These are phyloP conservation scores for Chaetodon trifascialis DNA, from an alignment of 2,113 vertebrate genomes.

Conservation along the genomic window DNA sequence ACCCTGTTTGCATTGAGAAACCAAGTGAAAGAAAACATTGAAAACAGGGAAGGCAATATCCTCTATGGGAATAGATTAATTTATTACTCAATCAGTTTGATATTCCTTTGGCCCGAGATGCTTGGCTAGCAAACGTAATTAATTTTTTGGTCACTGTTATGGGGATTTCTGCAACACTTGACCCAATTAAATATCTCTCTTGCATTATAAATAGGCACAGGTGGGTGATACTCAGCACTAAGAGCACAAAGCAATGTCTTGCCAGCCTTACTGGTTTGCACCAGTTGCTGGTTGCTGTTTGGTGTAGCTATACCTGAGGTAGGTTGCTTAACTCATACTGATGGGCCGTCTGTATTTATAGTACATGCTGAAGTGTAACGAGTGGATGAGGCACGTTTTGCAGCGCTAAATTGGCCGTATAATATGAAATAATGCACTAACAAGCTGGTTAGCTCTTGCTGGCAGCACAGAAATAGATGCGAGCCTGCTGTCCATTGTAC, in stretches of 20 bases:
- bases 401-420: too few species aligned
- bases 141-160: conserved; percentile 38
- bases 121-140: conserved; percentile 18
- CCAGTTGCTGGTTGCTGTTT: background rate
- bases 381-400: too few species aligned
- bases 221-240: background rate
- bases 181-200: conserved; percentile 13
- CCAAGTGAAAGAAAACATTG: background rate
- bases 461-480: too few species aligned
- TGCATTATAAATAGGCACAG: background rate
- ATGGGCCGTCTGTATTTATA: too few species aligned
- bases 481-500: too few species aligned
- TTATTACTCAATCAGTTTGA: conserved; percentile 23
- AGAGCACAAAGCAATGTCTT: background rate
- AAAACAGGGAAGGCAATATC: conserved; percentile 5
- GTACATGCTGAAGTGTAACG: too few species aligned
- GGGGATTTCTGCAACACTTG: conserved; percentile 41
- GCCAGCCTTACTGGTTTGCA: background rate
- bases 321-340: background rate
- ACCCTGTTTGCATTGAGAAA: conserved; percentile 1
- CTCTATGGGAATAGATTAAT: conserved; percentile 5
- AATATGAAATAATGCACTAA: too few species aligned
- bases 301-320: background rate
- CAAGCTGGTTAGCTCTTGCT: too few species aligned
- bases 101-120: conserved; percentile 14